phyloP scores from a whole-genome alignment of 1,140 invertebrate genomes.

The Theocolax elegans region DNA sequence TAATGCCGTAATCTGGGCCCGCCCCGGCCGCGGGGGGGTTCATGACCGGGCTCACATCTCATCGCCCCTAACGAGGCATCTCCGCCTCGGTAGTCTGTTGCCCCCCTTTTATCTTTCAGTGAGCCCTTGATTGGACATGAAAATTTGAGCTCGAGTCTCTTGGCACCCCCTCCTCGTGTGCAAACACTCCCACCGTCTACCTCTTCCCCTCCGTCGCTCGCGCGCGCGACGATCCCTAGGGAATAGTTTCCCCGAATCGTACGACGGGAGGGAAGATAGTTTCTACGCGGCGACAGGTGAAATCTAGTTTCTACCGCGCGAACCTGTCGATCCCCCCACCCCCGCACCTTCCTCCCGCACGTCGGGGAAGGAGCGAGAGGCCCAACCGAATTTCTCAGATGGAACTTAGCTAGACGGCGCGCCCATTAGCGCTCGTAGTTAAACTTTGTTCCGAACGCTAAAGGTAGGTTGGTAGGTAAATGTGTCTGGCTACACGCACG shows the following conservation, averaged over 20 bases:
- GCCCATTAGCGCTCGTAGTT: too few species aligned
- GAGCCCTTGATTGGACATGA: slow-evolving; percentile 11
- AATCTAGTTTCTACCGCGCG: too few species aligned
- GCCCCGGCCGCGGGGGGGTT: slow-evolving; percentile 65
- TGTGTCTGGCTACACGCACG: too few species aligned
- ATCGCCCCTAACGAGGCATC: slow-evolving; percentile 39
- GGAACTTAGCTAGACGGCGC: neutral
- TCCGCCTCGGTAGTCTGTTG: too few species aligned
- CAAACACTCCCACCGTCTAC: neutral
- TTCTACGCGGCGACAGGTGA: too few species aligned
- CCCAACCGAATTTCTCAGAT: neutral
- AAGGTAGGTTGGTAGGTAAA: too few species aligned
- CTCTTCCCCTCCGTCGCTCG: neutral
- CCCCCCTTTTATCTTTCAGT: neutral
- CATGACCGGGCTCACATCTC: slow-evolving; percentile 66
- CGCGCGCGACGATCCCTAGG: neutral
- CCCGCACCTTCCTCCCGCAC: too few species aligned
- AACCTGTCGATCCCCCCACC: too few species aligned
- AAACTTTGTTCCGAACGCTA: too few species aligned
- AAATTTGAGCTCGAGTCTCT: neutral
- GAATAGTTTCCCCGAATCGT: neutral
- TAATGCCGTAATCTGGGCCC: neutral
- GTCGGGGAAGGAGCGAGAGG: too few species aligned
- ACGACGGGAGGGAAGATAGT: too few species aligned
- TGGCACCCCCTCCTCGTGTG: neutral